These are phyloP conservation scores for Patella ulyssiponensis DNA, from an alignment of 2,888 invertebrate species.

Conservation along the genomic window DNA sequence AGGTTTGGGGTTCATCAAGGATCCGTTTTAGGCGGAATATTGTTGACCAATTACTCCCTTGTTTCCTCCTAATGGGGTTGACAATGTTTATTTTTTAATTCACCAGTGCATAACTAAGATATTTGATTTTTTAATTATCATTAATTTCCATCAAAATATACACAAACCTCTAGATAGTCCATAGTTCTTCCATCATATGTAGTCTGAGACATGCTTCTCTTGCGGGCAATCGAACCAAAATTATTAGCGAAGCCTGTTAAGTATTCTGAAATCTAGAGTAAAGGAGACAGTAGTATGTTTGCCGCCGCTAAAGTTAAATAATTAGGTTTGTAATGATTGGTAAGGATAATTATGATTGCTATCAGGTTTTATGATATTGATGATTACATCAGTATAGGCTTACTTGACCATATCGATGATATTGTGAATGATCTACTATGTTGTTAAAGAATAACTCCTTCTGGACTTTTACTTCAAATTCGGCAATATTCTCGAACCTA, in stretches of 20 bases:
- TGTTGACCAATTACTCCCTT: no score
- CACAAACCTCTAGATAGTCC: background rate
- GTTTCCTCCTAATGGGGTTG: no score
- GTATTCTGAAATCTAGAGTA: no score
- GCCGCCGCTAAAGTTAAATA: background rate
- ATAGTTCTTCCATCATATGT: background rate
- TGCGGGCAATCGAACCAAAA: no score
- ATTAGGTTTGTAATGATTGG: background rate
- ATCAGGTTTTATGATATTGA: no score
- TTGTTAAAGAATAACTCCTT: background rate
- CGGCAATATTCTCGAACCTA: no score
- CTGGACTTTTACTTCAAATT: background rate
- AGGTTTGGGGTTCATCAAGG: no score
- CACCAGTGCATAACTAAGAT: no score
- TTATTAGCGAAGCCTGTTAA: no score
- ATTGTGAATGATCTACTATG: background rate
- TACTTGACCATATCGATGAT: background rate
- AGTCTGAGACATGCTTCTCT: background rate
- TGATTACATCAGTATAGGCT: background rate
- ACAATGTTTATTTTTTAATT: no score
- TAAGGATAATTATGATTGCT: background rate
- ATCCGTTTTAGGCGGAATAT: no score
- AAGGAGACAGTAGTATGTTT: background rate
- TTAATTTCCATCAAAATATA: background rate
- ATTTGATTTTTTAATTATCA: background rate